phyloP scores from a whole-genome alignment of 2,113 vertebrate species.

The Stictonetta naevosa region DNA sequence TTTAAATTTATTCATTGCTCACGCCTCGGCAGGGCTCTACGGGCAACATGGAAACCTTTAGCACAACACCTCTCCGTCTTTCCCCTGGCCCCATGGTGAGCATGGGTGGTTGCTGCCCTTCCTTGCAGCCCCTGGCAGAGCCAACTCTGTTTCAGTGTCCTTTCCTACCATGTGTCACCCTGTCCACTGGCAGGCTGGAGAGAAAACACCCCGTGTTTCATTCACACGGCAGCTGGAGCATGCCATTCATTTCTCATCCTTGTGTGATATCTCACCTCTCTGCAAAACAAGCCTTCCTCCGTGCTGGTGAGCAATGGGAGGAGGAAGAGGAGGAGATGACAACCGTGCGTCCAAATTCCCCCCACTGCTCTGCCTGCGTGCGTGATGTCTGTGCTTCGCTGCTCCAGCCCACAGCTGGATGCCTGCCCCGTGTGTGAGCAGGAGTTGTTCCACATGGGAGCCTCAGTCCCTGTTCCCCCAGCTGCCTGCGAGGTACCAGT shows the following conservation, averaged over 20 bases:
- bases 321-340: conserved; percentile 63
- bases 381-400: not conserved
- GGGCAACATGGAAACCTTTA: not conserved
- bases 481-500: rapidly evolving
- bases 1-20: not conserved
- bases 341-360: conserved; percentile 13
- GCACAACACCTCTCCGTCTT: not conserved
- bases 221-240: not conserved
- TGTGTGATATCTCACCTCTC: conserved; percentile 8
- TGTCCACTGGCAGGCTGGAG: not conserved
- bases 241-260: not conserved
- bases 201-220: not conserved
- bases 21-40: not conserved
- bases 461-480: not conserved
- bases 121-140: not conserved
- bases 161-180: rapidly evolving
- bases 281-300: conserved; percentile 52
- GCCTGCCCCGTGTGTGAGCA: not conserved
- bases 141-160: not conserved
- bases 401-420: conserved; percentile 8
- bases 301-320: not conserved
- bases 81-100: not conserved
- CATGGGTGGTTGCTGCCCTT: not conserved
- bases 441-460: not conserved
- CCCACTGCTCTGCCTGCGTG: conserved; percentile 19